Evolutionary conservation across 2,113 vertebrate genomes (phyloP).

Genomic region (Phainopepla nitens): DNA sequence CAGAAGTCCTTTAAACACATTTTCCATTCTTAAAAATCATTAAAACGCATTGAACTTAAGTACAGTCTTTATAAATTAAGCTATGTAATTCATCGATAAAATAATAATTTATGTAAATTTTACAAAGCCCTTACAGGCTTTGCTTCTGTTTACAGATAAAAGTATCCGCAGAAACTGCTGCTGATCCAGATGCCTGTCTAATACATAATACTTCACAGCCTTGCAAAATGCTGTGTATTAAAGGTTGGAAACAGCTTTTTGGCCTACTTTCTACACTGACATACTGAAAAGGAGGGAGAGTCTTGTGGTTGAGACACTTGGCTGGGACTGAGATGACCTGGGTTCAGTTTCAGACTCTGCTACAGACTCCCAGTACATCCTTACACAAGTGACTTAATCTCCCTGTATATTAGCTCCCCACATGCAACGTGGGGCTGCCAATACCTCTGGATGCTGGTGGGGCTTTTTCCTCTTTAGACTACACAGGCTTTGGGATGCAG

Average conservation of each 20-base stretch:
- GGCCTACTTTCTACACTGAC: conserved; percentile 58
- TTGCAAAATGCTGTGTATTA: conserved; percentile 25
- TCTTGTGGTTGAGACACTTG: conserved; percentile 62
- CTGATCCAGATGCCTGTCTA: conserved; percentile 51
- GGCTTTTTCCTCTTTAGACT: conserved; percentile 27
- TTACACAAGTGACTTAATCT: conserved; percentile 56
- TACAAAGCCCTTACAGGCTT: not conserved
- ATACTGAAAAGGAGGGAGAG: conserved; percentile 33
- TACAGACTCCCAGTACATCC: conserved; percentile 28
- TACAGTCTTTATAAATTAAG: not conserved
- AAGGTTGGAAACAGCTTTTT: conserved; percentile 50
- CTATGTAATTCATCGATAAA: not conserved
- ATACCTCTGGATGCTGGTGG: not conserved
- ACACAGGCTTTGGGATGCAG: not conserved
- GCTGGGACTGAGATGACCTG: conserved; percentile 56
- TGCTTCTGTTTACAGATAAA: conserved; percentile 61
- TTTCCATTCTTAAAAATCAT: not conserved
- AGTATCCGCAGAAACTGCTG: not conserved
- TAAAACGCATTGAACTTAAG: not conserved
- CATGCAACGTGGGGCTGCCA: not conserved
- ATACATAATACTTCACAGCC: conserved; percentile 53
- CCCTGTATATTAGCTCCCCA: conserved; percentile 20
- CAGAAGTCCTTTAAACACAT: not conserved
- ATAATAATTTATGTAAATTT: conserved; percentile 12
- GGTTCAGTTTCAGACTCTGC: conserved; percentile 47